A percentile compares a stretch with the other conserved stretches of the same genome.
Conservation (phyloP, 1,140 invertebrate species). For the Drosophila tani region DNA sequence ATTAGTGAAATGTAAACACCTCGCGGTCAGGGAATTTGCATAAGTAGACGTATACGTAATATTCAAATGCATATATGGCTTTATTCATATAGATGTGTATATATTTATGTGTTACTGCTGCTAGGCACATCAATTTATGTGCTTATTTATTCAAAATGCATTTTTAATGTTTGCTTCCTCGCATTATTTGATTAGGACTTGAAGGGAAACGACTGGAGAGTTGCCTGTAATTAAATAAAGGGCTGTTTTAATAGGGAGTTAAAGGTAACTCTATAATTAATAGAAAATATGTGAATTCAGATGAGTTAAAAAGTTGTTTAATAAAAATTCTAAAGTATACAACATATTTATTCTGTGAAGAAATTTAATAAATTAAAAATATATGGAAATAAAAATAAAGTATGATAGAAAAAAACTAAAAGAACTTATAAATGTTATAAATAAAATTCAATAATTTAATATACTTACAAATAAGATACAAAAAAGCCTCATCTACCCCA, state of each 20-base stretch:
- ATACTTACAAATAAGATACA: not conserved
- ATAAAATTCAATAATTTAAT: no score
- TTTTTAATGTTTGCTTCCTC: constrained; percentile 39
- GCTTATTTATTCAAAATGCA: constrained; percentile 42
- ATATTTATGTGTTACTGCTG: constrained; percentile 12
- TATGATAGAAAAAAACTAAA: no score
- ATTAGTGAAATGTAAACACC: constrained; percentile 47
- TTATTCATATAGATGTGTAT: not conserved
- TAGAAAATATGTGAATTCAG: no score
- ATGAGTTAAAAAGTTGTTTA: no score
- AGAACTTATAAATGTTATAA: no score
- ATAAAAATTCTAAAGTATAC: no score
- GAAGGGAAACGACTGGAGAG: not conserved
- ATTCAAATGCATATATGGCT: constrained; percentile 27
- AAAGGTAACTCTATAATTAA: no score
- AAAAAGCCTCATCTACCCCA: not conserved
- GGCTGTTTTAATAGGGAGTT: not conserved
- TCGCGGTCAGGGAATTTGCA: constrained; percentile 38
- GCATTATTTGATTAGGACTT: not conserved
- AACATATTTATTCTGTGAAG: no score
- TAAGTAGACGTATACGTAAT: constrained; percentile 20
- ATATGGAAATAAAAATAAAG: no score
- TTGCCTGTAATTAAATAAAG: not conserved
- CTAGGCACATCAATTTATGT: constrained; percentile 32
- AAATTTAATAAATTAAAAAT: no score